Conservation (phyloP, 2,113 vertebrate genomes). For the Cygnus buccinator region DNA sequence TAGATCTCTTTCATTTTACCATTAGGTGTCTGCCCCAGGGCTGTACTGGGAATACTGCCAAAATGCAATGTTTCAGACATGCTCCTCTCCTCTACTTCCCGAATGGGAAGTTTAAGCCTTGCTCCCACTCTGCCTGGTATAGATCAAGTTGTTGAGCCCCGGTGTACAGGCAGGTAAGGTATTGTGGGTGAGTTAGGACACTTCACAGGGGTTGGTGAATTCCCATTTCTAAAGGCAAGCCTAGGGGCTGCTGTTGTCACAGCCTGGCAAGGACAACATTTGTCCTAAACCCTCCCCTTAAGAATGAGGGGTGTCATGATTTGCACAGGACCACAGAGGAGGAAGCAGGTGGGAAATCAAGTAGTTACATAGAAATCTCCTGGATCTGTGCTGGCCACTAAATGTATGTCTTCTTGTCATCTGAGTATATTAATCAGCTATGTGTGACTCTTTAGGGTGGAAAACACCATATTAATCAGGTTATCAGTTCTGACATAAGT, state of each 20-base stretch:
- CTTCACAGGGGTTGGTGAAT: background rate
- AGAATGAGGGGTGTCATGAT: background rate
- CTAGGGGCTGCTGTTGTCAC: background rate
- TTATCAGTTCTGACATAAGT: background rate
- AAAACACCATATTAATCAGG: background rate
- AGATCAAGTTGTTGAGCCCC: background rate
- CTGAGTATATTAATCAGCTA: background rate
- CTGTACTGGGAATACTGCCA: background rate
- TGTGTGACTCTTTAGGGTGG: background rate
- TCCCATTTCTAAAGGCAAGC: background rate
- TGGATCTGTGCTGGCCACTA: background rate
- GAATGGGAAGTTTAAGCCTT: background rate
- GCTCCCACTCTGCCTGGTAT: accelerated
- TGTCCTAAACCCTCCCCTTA: background rate
- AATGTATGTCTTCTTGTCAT: background rate
- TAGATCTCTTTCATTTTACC: background rate
- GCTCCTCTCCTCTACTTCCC: background rate
- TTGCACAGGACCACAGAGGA: background rate
- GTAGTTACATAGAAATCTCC: background rate
- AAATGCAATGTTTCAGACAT: background rate
- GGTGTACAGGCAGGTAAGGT: accelerated
- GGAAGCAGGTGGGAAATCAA: background rate
- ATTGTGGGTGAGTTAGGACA: background rate
- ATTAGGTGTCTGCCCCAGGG: background rate
- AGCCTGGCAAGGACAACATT: background rate